Evolutionary conservation across 2,113 vertebrate genomes (phyloP), one percentile per base, ranked within the genome.

Genomic region (Jaculus jaculus): DNA sequence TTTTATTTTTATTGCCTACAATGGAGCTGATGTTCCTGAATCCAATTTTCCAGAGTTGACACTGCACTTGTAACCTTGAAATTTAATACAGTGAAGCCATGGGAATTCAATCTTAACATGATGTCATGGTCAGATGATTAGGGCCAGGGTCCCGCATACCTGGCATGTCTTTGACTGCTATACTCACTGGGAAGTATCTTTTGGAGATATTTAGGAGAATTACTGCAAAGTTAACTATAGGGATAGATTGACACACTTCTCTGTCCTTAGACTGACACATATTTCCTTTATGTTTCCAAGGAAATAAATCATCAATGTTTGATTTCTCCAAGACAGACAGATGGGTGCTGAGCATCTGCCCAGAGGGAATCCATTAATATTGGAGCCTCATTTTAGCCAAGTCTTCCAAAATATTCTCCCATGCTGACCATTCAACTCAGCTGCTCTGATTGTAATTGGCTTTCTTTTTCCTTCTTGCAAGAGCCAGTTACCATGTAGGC

Each of bases 41-140:
- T 87, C 92, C 34, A 21, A 2, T 93, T 94, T 95, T 92, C 87
- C 51, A 61, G 79, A 79, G 20, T 68, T 80, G 39, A 34, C 61
- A 20, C 39, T 81, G 10, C 74, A 63, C 82, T 79, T 84, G 51
- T 82, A 83, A 66, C 68, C 85, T 93, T 96, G 61, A 94, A 93
- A 90, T 85, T 26, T 84, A 85, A 90, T 90, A 80, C n/a, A 61
- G 4, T 6, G 30, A 84, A 34, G 58, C 37, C 77, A 32, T 28
- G 34, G 23, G 78, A 74, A 75, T 75, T 60, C n/a, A 72, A 3
- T 58, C 65, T 84, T 13, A 71, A 3, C n/a, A 26, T 54, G 71
- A 32, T 83, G 20, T 0, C 54, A 54, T 15, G 54, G 54, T 54
- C 54, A 54, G 28, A 24, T 85, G 77, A 61, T 51, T 37, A 89